phyloP scores from a whole-genome alignment of 2,888 invertebrate genomes.

The Papilio protenor region DNA sequence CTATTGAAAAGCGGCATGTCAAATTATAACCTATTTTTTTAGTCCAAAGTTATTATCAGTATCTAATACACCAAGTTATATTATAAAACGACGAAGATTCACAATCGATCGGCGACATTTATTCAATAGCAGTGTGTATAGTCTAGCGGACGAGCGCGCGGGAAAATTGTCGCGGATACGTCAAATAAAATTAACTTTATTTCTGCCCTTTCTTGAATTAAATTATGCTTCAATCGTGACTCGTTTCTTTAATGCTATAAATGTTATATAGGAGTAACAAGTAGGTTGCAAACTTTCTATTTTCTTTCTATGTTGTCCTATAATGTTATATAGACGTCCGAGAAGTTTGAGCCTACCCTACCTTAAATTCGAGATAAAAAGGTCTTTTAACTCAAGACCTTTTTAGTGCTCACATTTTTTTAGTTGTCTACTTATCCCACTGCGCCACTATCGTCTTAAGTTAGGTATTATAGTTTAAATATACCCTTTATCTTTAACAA shows the following conservation, averaged over 20 bases:
- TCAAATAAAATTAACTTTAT: slow-evolving; percentile 18
- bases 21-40: too few species aligned
- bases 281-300: not conserved
- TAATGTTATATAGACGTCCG: not conserved
- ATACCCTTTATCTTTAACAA: slow-evolving; percentile 27
- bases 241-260: not conserved
- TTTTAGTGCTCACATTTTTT: too few species aligned
- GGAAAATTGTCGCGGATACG: slow-evolving; percentile 36
- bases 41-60: not conserved
- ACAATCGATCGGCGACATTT: not conserved
- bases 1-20: too few species aligned
- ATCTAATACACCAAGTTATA: not conserved
- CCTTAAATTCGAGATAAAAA: too few species aligned
- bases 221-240: slow-evolving; percentile 3
- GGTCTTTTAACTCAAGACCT: too few species aligned
- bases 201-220: slow-evolving; percentile 12
- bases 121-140: slow-evolving; percentile 17
- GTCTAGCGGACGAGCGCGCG: slow-evolving; percentile 24
- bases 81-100: not conserved
- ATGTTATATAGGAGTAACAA: not conserved
- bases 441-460: not conserved
- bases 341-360: too few species aligned
- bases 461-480: not conserved
- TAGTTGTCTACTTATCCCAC: not conserved
- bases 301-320: not conserved